Evolutionary conservation across 2,888 invertebrate genomes (phyloP), one percentile per base, ranked within the genome.

Genomic region (Apamea epomidion): DNA sequence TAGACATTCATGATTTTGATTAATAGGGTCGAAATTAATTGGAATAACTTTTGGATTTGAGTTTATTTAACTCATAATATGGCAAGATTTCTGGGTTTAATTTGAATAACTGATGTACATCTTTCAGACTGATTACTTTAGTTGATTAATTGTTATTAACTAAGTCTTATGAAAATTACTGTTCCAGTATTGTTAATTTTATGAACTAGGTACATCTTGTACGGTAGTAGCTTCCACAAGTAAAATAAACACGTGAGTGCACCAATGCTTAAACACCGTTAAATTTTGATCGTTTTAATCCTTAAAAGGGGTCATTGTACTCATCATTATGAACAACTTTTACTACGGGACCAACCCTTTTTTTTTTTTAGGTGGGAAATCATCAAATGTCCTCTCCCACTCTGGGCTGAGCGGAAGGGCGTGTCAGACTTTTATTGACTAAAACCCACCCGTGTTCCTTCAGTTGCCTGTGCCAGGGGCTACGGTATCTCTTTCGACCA

Each of bases 11-110:
- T 29, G 71, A 77, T 78, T 83, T 72, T 64, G 78, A 83, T 83
- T 64, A 83, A 77, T 83, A 77, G 37, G 72, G n/a, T 51, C 54
- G 60, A 62, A 37, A 69, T 87, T 78, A 84, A 86, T 87, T 86
- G 65, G 65, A 74, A 79, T 76, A 71, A 71, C 79, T 87, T 79
- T 83, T 16, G 21, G 42, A 83, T 83, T 62, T n/a, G 25, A 54
- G 54, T 70, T 80, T 51, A 65, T 45, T 74, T 74, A 37, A 81
- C 37, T 64, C 83, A 42, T 70, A 77, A 60, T 70, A 25, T 5
- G 60, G 10, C 12, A 37, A 70, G 29, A 72, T 69, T 32, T 73
- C 58, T 68, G 25, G 60, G 54, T 65, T 72, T 84, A 69, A 73
- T 78, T 72, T 64, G 25, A 82, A 83, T 72, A 71, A 73, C 73